Evolutionary conservation across 2,797 vertebrate genomes (phyloP).

Genomic region (Cercopithecus hamlyni): DNA sequence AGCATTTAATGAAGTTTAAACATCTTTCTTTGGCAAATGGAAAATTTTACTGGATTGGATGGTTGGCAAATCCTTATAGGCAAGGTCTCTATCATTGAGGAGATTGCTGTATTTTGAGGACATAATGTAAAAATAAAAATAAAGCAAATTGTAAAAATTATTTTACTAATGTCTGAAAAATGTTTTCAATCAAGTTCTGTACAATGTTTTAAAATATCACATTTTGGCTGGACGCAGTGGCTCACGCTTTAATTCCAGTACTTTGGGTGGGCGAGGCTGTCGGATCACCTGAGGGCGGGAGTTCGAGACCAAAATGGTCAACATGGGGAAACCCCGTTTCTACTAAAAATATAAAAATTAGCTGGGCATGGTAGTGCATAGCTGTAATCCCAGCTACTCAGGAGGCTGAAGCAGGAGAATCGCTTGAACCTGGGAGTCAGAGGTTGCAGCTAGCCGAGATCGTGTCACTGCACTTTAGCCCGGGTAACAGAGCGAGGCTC

Average conservation of each 20-base stretch:
- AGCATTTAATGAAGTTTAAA: slow-evolving; percentile 50
- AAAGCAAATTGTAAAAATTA: not conserved
- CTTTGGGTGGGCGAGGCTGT: not conserved
- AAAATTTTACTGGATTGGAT: slow-evolving; percentile 3
- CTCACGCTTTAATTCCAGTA: not conserved
- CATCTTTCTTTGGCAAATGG: slow-evolving; percentile 41
- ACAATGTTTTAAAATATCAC: not conserved
- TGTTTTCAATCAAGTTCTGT: not conserved
- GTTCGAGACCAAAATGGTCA: not conserved
- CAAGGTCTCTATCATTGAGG: not conserved
- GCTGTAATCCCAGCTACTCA: no score
- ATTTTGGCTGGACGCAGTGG: not conserved
- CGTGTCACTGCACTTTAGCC: no score
- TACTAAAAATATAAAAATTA: not conserved
- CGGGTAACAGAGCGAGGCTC: no score
- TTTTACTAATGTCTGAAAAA: not conserved
- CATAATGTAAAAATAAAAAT: not conserved
- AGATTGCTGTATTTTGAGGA: not conserved
- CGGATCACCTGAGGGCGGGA: not conserved
- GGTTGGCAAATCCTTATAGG: not conserved
- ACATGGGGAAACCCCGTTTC: not conserved
- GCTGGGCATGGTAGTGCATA: not conserved
- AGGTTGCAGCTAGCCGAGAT: no score
- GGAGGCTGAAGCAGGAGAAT: no score
- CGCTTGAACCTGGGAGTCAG: no score